Evolutionary conservation across 1,140 invertebrate species (phyloP), one percentile per base, ranked within the genome.

Genomic region (Potamilus streckersoni): DNA sequence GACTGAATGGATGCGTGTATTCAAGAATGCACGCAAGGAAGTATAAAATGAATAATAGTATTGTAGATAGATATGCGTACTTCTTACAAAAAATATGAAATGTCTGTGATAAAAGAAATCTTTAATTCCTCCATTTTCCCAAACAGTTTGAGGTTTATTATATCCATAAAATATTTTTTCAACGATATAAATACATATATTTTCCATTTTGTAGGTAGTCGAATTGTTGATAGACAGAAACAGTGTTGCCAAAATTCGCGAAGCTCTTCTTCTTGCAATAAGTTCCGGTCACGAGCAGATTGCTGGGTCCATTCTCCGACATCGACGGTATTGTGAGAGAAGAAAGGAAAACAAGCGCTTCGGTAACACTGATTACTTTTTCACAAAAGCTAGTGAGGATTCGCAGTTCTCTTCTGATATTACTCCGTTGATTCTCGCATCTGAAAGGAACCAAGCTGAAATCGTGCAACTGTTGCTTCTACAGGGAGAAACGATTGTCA

Each of bases 381-480:
- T 79, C 69, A 78, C 79, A 65, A 79, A 74, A 19, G 77, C 76
- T 15, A 71, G 66, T 38, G 73, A 78, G n/a, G 74, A 79, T 66
- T 74, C 76, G 16, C 79, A 78, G 60, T 86, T 85, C 76, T 82
- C 84, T 3, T 78, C 80, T 2, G 82, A 85, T 71, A 83, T 87
- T 31, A 88, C 87, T 1, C 87, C 87, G 5, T 71, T 88, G 38
- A 88, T 88, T n/a, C 73, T 86, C 15, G 86, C 85, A 15, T 73
- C 85, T 0, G 86, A 88, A 70, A 83, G 85, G 63, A 86, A 88
- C 73, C 79, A 83, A 67, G 84, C 82, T 67, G 86, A 88, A 75
- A 84, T 89, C 56, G 82, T 87, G 4, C 85, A 88, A 76, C 74
- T 87, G 55, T 69, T 89, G n/a, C 64, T 88, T 12, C 61, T 83